A percentile compares a stretch with the other conserved stretches of the same genome.
Conservation (phyloP, 2,888 invertebrate genomes). For the Margaritifera margaritifera region DNA sequence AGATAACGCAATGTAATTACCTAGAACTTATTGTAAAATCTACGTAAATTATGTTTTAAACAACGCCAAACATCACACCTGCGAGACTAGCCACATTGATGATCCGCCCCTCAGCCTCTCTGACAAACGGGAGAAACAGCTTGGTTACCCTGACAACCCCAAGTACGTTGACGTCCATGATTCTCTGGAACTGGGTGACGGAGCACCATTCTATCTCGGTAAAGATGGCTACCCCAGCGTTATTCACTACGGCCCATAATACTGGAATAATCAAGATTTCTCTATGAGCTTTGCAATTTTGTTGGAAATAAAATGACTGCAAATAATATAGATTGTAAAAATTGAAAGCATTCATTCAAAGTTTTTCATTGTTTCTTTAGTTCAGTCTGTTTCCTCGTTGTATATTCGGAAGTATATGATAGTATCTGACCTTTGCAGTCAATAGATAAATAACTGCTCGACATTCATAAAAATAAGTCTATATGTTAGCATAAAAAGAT, state of each 20-base stretch:
- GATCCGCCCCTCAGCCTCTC: slow-evolving; percentile 57
- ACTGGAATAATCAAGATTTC: slow-evolving; percentile 37
- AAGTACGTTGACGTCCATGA: slow-evolving; percentile 66
- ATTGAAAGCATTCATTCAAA: too few relatives aligned
- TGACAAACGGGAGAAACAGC: slow-evolving; percentile 61
- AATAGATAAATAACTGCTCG: too few relatives aligned
- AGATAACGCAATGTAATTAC: too few relatives aligned
- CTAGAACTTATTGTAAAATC: too few relatives aligned
- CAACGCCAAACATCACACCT: slow-evolving; percentile 40
- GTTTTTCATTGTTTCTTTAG: too few relatives aligned
- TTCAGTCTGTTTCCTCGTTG: too few relatives aligned
- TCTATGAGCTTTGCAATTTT: neutral
- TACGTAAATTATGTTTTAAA: neutral
- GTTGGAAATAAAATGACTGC: neutral
- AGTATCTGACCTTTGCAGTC: too few relatives aligned
- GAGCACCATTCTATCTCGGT: slow-evolving; percentile 69
- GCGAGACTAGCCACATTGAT: slow-evolving; percentile 68
- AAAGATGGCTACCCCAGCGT: slow-evolving; percentile 64
- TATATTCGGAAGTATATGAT: too few relatives aligned
- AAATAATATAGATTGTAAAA: too few relatives aligned
- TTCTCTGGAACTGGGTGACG: slow-evolving; percentile 57
- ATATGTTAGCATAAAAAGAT: too few relatives aligned
- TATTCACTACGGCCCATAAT: slow-evolving; percentile 67
- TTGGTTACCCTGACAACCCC: slow-evolving; percentile 67
- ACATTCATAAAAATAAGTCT: too few relatives aligned